A percentile compares a stretch with the other conserved stretches of the same genome.
These are phyloP conservation scores for Pardosa pseudoannulata DNA, from an alignment of 2,888 invertebrate species.

Conservation along the genomic window DNA sequence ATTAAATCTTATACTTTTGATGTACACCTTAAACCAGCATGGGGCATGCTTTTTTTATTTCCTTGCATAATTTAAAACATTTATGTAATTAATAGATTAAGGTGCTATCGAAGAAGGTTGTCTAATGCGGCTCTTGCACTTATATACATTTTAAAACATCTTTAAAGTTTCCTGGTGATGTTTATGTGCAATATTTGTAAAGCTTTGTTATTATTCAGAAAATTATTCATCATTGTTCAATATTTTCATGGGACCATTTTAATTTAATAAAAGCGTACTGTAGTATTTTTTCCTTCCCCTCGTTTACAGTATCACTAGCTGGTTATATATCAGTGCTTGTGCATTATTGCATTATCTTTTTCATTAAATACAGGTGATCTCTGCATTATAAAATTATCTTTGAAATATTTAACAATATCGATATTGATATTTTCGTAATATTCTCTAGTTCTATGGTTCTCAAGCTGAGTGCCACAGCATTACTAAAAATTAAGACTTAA, in stretches of 20 bases:
- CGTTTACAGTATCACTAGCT: too few relatives aligned
- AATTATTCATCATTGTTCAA: neutral
- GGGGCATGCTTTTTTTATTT: too few relatives aligned
- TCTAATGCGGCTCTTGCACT: neutral
- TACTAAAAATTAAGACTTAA: too few relatives aligned
- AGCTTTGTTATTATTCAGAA: neutral
- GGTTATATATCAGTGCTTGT: neutral
- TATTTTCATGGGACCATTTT: slow-evolving; percentile 4
- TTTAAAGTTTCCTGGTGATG: slow-evolving; percentile 12
- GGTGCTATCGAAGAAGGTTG: neutral
- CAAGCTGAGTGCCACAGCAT: too few relatives aligned
- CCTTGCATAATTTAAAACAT: too few relatives aligned
- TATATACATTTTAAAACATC: neutral
- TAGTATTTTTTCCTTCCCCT: neutral
- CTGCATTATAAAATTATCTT: neutral
- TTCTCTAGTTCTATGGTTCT: too few relatives aligned
- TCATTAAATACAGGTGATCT: neutral
- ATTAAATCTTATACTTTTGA: too few relatives aligned
- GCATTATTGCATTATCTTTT: neutral
- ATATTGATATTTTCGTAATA: too few relatives aligned
- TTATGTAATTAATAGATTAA: neutral
- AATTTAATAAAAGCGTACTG: neutral
- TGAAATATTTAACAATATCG: too few relatives aligned
- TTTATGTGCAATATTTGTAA: slow-evolving; percentile 22
- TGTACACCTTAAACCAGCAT: too few relatives aligned